Conservation (phyloP, 2,888 invertebrate genomes). For the Homarus gammarus region DNA sequence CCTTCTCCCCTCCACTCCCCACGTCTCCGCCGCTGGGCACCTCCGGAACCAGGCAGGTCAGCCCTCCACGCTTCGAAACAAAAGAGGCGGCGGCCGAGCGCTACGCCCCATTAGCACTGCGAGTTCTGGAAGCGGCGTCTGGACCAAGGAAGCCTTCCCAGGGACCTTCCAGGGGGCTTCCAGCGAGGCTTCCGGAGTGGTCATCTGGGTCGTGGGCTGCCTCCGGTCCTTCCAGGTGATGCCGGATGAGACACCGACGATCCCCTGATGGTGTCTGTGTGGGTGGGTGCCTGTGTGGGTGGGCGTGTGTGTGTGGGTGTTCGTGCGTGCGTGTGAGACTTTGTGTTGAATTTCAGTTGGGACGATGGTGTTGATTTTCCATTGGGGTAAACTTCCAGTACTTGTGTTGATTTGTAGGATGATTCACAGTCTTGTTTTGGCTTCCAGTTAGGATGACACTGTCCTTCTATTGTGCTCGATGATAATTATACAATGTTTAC, state of each 20-base stretch:
- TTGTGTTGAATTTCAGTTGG: too few species aligned
- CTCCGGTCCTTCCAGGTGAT: conserved; percentile 1
- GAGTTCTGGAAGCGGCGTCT: conserved; percentile 9
- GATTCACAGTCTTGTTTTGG: too few species aligned
- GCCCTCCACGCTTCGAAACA: conserved; percentile 11
- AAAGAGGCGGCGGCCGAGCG: neutral
- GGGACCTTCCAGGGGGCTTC: neutral
- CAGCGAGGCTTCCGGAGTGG: neutral
- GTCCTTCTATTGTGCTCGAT: too few species aligned
- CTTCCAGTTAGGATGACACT: too few species aligned
- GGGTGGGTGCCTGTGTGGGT: too few species aligned
- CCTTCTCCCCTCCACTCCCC: too few species aligned
- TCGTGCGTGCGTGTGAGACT: too few species aligned
- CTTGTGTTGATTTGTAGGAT: too few species aligned
- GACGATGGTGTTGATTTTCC: too few species aligned
- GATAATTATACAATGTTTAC: too few species aligned
- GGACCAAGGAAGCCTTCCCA: neutral
- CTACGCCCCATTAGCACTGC: conserved; percentile 37
- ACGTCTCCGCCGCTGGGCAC: neutral
- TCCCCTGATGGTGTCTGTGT: neutral
- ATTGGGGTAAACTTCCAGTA: too few species aligned
- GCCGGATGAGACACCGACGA: conserved; percentile 2
- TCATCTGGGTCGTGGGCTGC: neutral
- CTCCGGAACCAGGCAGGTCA: conserved; percentile 21
- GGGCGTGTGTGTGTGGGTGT: too few species aligned